A percentile compares a stretch with the other conserved stretches of the same genome.
These are phyloP conservation scores for Crocodylus rhombifer DNA, from an alignment of 2,797 vertebrate genomes.

Conservation along the genomic window DNA sequence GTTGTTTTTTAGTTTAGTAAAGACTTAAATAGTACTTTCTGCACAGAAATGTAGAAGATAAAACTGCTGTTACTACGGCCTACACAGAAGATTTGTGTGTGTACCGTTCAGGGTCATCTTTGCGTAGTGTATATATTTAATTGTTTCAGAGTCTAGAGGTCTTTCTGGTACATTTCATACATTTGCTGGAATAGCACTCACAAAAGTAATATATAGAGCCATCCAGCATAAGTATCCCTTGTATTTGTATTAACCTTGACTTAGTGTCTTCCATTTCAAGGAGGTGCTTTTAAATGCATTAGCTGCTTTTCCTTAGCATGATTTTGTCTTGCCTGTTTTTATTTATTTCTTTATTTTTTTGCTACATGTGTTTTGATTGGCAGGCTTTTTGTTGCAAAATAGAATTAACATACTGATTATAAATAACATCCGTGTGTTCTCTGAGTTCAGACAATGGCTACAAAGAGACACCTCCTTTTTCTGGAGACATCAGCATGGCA, in stretches of 20 bases:
- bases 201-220: rapidly evolving
- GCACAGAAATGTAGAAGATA: neutral
- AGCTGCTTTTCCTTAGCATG: neutral
- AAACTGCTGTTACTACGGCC: neutral
- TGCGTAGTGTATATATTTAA: neutral
- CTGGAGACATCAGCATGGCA: neutral
- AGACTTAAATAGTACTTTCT: neutral
- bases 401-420: neutral
- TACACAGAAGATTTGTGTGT: neutral
- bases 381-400: neutral
- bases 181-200: neutral
- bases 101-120: neutral
- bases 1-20: neutral
- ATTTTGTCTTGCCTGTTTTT: neutral
- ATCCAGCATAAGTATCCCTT: neutral
- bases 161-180: neutral
- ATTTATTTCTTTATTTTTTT: neutral
- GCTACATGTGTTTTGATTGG: neutral
- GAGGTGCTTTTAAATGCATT: neutral
- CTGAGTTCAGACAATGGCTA: neutral
- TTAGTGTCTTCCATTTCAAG: neutral
- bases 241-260: neutral
- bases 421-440: neutral
- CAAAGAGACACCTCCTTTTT: neutral
- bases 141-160: neutral